A percentile compares a stretch with the other conserved stretches of the same genome.
phyloP scores from a whole-genome alignment of 1,140 invertebrate species.

The Bombus impatiens region DNA sequence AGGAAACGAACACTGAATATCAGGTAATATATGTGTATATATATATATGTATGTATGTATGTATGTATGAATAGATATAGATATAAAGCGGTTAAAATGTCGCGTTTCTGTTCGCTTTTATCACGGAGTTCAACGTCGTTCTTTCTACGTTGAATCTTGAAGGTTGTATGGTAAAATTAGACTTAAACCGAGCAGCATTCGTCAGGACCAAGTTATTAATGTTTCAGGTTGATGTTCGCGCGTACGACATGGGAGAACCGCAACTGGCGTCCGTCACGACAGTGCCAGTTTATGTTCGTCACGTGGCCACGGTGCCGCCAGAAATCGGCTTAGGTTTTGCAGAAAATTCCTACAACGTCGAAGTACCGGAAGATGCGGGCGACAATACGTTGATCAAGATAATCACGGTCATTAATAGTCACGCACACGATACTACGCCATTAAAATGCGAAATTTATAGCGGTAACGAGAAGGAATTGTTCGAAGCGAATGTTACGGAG shows the following conservation, averaged over 20 bases:
- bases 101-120: background rate
- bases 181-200: background rate
- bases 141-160: background rate
- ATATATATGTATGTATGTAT: no score
- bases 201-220: background rate
- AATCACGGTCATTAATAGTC: conserved; percentile 89
- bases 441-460: conserved; percentile 88
- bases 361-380: conserved; percentile 89
- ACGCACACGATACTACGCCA: conserved; percentile 86
- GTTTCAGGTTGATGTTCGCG: conserved; percentile 90
- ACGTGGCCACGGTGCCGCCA: conserved; percentile 86
- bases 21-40: conserved; percentile 81
- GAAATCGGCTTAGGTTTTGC: conserved; percentile 91
- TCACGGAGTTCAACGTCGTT: background rate
- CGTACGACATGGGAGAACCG: conserved; percentile 93
- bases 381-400: conserved; percentile 88
- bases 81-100: background rate
- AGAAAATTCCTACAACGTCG: conserved; percentile 91
- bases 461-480: conserved; percentile 88
- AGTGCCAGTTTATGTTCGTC: conserved; percentile 91
- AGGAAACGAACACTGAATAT: conserved; percentile 93
- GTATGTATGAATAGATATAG: no score
- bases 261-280: conserved; percentile 90
- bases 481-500: conserved; percentile 88
- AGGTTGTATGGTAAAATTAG: background rate